phyloP scores from a whole-genome alignment of 2,113 vertebrate genomes.

The Mus musculus region DNA sequence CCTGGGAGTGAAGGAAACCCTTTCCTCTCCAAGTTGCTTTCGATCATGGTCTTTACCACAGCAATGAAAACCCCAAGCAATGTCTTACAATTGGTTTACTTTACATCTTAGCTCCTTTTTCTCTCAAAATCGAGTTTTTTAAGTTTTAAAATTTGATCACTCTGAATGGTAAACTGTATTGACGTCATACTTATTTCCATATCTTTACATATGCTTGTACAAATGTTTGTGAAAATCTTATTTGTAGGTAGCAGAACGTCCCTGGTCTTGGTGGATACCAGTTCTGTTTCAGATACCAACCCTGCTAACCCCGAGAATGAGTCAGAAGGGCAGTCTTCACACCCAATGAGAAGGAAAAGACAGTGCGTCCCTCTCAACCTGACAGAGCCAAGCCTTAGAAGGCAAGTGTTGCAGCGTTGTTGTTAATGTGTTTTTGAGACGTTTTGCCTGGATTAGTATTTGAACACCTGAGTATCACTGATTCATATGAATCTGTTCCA shows the following conservation, averaged over 20 bases:
- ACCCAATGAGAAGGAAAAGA: constrained; percentile 68
- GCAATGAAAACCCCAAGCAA: background rate
- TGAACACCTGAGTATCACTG: background rate
- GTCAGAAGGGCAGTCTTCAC: constrained; percentile 60
- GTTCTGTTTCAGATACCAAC: background rate
- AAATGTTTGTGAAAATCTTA: constrained; percentile 64
- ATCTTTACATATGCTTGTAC: background rate
- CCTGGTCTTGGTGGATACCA: constrained; percentile 84
- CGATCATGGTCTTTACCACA: background rate
- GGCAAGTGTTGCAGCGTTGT: constrained; percentile 71
- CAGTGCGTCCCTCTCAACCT: constrained; percentile 71
- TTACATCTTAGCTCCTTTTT: constrained; percentile 49
- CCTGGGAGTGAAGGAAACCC: background rate
- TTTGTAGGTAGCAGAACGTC: constrained; percentile 82
- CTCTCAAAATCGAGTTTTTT: constrained; percentile 12
- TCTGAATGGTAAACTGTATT: background rate
- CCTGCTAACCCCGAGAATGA: constrained; percentile 57
- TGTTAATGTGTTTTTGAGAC: background rate
- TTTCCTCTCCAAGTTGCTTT: background rate
- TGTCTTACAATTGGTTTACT: background rate
- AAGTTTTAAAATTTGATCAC: constrained; percentile 25
- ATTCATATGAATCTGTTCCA: background rate
- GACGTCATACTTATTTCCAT: background rate
- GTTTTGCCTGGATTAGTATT: background rate
- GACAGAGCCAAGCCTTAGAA: constrained; percentile 82